Percentiles rank a stretch among this genome's conserved stretches.
phyloP scores from a whole-genome alignment of 2,113 vertebrate genomes.

The Cochlearius cochlearius region DNA sequence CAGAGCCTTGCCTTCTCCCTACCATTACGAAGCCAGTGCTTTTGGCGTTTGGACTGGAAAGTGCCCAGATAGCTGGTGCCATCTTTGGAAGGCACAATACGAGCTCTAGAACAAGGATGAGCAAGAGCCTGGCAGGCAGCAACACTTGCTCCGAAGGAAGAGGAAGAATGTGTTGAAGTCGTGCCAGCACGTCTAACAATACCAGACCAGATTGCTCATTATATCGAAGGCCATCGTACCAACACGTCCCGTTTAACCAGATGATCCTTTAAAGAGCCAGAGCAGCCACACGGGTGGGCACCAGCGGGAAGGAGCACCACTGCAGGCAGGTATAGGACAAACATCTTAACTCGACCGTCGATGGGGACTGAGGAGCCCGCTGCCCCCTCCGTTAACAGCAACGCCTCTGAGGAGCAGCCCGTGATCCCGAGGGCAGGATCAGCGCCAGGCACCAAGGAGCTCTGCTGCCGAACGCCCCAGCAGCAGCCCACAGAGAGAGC shows the following conservation, averaged over 20 bases:
- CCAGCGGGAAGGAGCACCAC: fast-evolving
- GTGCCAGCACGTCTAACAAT: neutral
- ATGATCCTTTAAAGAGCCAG: neutral
- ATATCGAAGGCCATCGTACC: neutral
- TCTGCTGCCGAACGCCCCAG: neutral
- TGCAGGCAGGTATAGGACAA: fast-evolving
- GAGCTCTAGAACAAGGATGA: neutral
- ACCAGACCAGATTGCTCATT: fast-evolving
- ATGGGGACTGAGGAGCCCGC: fast-evolving
- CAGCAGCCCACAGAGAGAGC: fast-evolving
- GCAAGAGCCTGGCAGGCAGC: neutral
- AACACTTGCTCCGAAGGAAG: neutral
- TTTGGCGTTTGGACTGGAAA: neutral
- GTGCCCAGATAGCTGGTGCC: neutral
- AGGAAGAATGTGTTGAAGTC: neutral
- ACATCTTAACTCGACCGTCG: fast-evolving
- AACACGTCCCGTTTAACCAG: neutral
- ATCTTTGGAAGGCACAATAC: neutral
- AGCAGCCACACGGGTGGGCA: neutral
- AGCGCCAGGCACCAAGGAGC: fast-evolving
- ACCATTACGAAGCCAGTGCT: neutral
- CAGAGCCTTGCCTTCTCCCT: neutral
- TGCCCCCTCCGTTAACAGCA: fast-evolving
- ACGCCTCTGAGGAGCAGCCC: neutral
- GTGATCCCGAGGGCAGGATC: fast-evolving